Evolutionary conservation across 2,113 vertebrate genomes (phyloP).

Genomic region (Amblyopsis rosae): DNA sequence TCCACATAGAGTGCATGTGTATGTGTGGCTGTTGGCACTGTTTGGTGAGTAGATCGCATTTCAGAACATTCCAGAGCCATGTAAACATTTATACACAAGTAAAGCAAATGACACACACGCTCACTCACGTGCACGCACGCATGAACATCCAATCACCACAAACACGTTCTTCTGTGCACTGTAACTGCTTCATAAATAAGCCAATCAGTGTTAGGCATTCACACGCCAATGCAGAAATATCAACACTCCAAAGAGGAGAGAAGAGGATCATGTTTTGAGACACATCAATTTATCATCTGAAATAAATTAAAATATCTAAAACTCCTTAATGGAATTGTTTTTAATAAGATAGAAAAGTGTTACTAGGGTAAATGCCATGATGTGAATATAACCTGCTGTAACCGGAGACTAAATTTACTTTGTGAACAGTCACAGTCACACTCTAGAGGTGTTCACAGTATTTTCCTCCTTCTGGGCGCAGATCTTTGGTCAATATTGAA

Average conservation of each 20-base stretch:
- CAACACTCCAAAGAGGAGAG: neutral
- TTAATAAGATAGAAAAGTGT: no score
- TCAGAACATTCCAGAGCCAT: slow-evolving; percentile 68
- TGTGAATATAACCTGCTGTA: no score
- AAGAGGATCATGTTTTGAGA: neutral
- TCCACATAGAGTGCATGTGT: slow-evolving; percentile 1
- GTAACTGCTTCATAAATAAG: slow-evolving; percentile 56
- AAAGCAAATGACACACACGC: slow-evolving; percentile 38
- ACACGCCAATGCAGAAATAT: slow-evolving; percentile 20
- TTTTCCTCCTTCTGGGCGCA: no score
- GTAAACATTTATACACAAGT: slow-evolving; percentile 69
- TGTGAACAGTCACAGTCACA: no score
- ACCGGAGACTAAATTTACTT: no score
- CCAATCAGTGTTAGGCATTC: slow-evolving; percentile 19
- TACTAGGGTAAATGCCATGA: no score
- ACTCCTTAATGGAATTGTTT: no score
- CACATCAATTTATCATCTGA: no score
- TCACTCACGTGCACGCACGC: slow-evolving; percentile 3
- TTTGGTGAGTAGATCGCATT: slow-evolving; percentile 57
- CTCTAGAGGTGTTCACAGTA: no score
- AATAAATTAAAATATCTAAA: no score
- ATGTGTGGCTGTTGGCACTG: slow-evolving; percentile 44
- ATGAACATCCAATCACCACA: slow-evolving; percentile 23
- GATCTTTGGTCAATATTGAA: no score
- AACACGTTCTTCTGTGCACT: slow-evolving; percentile 23